Evolutionary conservation across 2,888 invertebrate genomes (phyloP).

Genomic region (Ennomos fuscantarius): DNA sequence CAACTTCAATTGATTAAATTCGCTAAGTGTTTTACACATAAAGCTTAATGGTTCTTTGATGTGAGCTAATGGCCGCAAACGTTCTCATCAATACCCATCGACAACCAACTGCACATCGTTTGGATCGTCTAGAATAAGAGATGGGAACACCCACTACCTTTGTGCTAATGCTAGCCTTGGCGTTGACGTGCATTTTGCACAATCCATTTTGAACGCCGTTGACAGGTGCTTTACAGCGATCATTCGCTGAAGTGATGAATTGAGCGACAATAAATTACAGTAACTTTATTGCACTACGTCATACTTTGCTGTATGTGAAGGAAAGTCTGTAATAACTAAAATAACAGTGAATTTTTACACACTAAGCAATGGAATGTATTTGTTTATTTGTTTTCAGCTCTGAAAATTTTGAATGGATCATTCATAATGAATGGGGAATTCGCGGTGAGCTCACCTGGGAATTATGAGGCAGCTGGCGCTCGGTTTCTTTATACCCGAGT

Average conservation of each 20-base stretch:
- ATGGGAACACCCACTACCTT: conserved; percentile 57
- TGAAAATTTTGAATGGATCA: conserved; percentile 90
- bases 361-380: conserved; percentile 23
- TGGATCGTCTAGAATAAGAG: conserved; percentile 54
- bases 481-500: conserved; percentile 91
- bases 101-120: conserved; percentile 59
- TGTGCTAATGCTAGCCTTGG: conserved; percentile 56
- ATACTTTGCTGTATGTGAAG: conserved; percentile 1
- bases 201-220: conserved; percentile 55
- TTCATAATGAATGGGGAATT: conserved; percentile 94
- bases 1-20: conserved; percentile 15
- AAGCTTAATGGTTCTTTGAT: conserved; percentile 66
- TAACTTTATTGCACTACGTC: conserved; percentile 15
- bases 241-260: conserved; percentile 30
- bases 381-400: conserved; percentile 83
- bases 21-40: conserved; percentile 19
- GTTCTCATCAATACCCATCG: conserved; percentile 62
- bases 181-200: conserved; percentile 52
- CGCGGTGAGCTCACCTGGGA: conserved; percentile 89
- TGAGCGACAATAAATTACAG: conserved; percentile 20
- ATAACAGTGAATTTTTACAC: conserved; percentile 21
- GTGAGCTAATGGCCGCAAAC: conserved; percentile 67
- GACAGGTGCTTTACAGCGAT: conserved; percentile 48
- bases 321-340: conserved; percentile 31
- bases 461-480: conserved; percentile 92